These are phyloP conservation scores for Chlorodrepanis virens DNA, from an alignment of 2,113 vertebrate species.

Conservation along the genomic window DNA sequence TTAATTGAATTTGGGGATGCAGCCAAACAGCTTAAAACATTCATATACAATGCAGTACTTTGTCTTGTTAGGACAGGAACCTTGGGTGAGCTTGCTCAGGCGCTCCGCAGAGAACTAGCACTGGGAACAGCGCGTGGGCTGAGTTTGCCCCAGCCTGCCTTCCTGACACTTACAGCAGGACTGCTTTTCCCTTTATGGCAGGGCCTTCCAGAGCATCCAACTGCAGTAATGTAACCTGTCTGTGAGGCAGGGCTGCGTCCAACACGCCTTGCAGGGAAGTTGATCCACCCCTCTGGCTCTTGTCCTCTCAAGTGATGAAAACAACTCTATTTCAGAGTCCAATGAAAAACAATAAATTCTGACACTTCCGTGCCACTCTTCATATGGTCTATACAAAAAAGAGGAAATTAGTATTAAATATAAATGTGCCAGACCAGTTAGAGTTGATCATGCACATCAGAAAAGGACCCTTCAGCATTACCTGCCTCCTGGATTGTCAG, in stretches of 20 bases:
- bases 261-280: background rate
- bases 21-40: background rate
- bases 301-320: background rate
- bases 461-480: background rate
- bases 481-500: background rate
- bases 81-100: background rate
- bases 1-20: background rate
- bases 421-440: background rate
- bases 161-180: background rate
- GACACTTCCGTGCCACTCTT: background rate
- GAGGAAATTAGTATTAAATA: background rate
- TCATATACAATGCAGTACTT: background rate
- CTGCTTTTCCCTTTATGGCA: background rate
- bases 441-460: background rate
- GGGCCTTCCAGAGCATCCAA: background rate
- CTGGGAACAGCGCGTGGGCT: rapidly evolving
- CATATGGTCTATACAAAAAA: background rate
- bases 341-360: background rate
- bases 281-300: background rate
- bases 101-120: background rate
- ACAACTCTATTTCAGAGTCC: background rate
- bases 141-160: background rate
- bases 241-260: background rate
- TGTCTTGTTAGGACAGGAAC: background rate
- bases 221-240: background rate